phyloP scores from a whole-genome alignment of 2,797 vertebrate species.

The Cirrhinus mrigala region DNA sequence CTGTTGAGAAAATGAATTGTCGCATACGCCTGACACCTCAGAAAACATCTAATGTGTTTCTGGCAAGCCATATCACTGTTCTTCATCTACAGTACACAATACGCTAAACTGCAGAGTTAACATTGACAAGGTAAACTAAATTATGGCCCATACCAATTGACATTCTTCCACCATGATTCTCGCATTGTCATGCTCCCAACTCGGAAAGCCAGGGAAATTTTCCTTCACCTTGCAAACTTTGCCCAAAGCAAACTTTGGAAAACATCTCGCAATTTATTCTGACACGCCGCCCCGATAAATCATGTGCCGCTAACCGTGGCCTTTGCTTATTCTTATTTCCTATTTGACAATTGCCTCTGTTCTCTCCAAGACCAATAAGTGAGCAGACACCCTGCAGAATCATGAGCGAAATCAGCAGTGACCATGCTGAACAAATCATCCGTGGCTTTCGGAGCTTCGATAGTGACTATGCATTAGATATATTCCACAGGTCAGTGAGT shows the following conservation, averaged over 20 bases:
- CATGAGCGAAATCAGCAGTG: neutral
- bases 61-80: neutral
- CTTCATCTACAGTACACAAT: neutral
- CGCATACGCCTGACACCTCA: neutral
- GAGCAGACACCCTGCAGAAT: slow-evolving; percentile 29
- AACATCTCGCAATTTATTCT: slow-evolving; percentile 19
- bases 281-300: slow-evolving; percentile 32
- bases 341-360: slow-evolving; percentile 8
- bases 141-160: neutral
- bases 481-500: slow-evolving; percentile 47
- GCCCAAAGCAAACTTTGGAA: neutral
- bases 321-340: neutral
- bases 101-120: neutral
- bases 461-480: slow-evolving; percentile 32
- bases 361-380: slow-evolving; percentile 41
- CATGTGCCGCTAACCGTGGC: neutral
- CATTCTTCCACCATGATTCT: neutral
- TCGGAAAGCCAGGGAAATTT: neutral
- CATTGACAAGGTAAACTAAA: neutral
- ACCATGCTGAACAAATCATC: slow-evolving; percentile 26
- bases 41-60: neutral
- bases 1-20: neutral
- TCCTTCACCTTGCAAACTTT: neutral
- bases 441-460: neutral
- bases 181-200: neutral